A percentile compares a stretch with the other conserved stretches of the same genome.
Evolutionary conservation across 2,888 invertebrate genomes (phyloP).

Genomic region (Ischnus inquisitorius): DNA sequence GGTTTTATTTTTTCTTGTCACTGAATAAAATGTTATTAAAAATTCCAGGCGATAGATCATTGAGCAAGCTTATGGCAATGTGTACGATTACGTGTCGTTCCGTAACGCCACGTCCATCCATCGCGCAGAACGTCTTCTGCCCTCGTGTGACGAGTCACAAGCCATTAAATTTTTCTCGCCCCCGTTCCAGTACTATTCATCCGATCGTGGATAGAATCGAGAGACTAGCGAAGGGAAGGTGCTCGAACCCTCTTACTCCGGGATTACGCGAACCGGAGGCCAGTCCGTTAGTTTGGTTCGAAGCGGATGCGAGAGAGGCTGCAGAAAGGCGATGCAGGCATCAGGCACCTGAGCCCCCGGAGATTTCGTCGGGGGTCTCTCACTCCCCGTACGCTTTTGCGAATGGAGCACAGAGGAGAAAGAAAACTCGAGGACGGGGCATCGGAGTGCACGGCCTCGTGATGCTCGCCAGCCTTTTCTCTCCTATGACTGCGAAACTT

Average conservation of each 20-base stretch:
- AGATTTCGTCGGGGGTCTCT: slow-evolving; percentile 15
- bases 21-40: too few relatives aligned
- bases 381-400: slow-evolving; percentile 14
- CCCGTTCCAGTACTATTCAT: slow-evolving; percentile 22
- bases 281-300: slow-evolving; percentile 18
- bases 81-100: slow-evolving; percentile 2
- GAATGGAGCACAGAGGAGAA: slow-evolving; percentile 17
- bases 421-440: slow-evolving; percentile 53
- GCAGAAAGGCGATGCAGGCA: slow-evolving; percentile 61
- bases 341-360: slow-evolving; percentile 77
- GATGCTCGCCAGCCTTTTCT: slow-evolving; percentile 24
- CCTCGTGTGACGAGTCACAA: slow-evolving; percentile 52
- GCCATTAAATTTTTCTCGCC: slow-evolving; percentile 15
- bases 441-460: slow-evolving; percentile 7
- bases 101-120: slow-evolving; percentile 11
- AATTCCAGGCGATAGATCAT: too few relatives aligned
- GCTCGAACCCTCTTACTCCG: slow-evolving; percentile 39
- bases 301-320: slow-evolving; percentile 58
- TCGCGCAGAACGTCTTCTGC: slow-evolving; percentile 43
- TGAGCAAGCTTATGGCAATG: background rate
- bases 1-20: too few relatives aligned
- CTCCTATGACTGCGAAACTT: slow-evolving; percentile 59
- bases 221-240: slow-evolving; percentile 25
- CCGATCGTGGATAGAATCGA: slow-evolving; percentile 16
- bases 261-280: slow-evolving; percentile 43